Percentiles rank a stretch among this genome's conserved stretches.
Conservation (phyloP, 2,113 vertebrate genomes). For the Acrocephalus kingi region DNA sequence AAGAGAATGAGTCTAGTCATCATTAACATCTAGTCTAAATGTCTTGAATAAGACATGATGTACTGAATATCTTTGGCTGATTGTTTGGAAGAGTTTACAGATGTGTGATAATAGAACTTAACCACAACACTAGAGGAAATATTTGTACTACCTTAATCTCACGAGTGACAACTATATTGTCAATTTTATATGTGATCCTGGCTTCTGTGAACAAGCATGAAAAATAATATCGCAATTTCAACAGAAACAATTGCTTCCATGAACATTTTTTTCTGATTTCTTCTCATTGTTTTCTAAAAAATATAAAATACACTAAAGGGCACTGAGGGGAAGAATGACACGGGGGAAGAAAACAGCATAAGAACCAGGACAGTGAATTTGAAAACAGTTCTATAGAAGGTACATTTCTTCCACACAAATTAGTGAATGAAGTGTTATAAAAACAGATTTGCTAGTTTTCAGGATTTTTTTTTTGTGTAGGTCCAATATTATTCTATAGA, state of each 20-base stretch:
- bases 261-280: background rate
- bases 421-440: background rate
- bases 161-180: background rate
- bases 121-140: background rate
- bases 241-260: background rate
- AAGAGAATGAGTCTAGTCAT: background rate
- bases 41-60: background rate
- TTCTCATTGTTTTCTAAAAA: background rate
- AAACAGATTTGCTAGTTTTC: background rate
- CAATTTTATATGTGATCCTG: background rate
- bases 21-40: background rate
- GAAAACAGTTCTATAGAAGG: background rate
- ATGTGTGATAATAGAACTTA: background rate
- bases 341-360: background rate
- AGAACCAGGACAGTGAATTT: background rate
- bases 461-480: background rate
- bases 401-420: background rate
- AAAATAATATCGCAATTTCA: background rate
- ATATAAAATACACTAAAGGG: background rate
- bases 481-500: background rate
- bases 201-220: background rate
- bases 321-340: background rate
- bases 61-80: background rate
- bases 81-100: background rate
- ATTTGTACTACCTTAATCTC: background rate